phyloP scores from a whole-genome alignment of 2,113 vertebrate species.

The Thamnaconus septentrionalis region DNA sequence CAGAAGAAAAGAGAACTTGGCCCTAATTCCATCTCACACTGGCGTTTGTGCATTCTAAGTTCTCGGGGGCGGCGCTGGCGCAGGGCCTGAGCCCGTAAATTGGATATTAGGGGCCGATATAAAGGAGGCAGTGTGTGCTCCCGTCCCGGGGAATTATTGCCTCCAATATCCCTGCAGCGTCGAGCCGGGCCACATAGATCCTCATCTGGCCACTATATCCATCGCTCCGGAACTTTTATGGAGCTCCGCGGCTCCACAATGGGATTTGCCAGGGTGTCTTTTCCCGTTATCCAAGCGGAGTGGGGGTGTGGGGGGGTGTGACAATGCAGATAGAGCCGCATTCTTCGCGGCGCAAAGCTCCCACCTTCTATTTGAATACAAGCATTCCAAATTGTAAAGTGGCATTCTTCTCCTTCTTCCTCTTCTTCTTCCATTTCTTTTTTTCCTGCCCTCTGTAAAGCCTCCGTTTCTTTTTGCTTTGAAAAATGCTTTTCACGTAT shows the following conservation, averaged over 20 bases:
- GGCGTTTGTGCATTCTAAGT: conserved; percentile 75
- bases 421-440: conserved; percentile 19
- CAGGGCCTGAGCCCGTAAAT: conserved; percentile 77
- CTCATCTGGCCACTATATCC: conserved; percentile 77
- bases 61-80: conserved; percentile 74
- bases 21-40: conserved; percentile 76
- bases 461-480: background rate
- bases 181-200: conserved; percentile 71
- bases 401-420: conserved; percentile 69
- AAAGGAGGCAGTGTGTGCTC: conserved; percentile 77
- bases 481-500: no score
- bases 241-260: conserved; percentile 78
- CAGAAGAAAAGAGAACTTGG: conserved; percentile 73
- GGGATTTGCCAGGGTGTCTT: conserved; percentile 78
- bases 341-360: conserved; percentile 66
- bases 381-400: conserved; percentile 75
- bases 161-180: conserved; percentile 74
- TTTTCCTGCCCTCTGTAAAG: background rate
- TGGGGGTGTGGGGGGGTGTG: conserved; percentile 44
- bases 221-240: conserved; percentile 79
- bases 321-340: conserved; percentile 75
- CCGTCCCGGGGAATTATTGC: conserved; percentile 77
- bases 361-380: conserved; percentile 73
- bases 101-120: conserved; percentile 80
- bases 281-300: conserved; percentile 64